A percentile compares a stretch with the other conserved stretches of the same genome.
Conservation (phyloP, 2,113 vertebrate species). For the Eretmochelys imbricata region DNA sequence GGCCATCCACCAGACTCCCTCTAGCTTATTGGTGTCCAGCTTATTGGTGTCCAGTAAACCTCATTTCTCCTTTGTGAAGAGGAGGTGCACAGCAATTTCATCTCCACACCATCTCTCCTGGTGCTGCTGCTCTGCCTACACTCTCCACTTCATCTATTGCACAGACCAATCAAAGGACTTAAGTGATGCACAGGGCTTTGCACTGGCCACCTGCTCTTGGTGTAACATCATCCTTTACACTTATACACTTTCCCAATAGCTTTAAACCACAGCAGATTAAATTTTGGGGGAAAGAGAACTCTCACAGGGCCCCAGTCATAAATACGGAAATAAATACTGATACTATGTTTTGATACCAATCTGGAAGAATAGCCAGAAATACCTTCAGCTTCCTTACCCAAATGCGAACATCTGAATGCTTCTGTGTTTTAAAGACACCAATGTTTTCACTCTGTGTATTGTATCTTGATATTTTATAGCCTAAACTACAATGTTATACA, state of each 20-base stretch:
- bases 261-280: not conserved
- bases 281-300: accelerated
- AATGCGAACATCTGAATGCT: not conserved
- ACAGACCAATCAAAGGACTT: not conserved
- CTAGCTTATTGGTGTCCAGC: not conserved
- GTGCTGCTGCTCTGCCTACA: not conserved
- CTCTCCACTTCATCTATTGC: not conserved
- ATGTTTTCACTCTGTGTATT: not conserved
- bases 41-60: not conserved
- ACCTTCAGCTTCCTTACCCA: not conserved
- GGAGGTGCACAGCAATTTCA: too few species aligned
- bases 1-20: not conserved
- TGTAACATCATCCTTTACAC: not conserved
- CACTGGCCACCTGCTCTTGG: not conserved
- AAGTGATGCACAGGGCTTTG: not conserved
- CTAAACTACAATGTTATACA: not conserved
- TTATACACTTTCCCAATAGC: not conserved
- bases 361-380: not conserved
- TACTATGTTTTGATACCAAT: not conserved
- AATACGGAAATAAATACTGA: not conserved
- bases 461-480: not conserved
- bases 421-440: not conserved
- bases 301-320: not conserved
- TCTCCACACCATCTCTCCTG: not conserved
- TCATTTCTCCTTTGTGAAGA: not conserved